Conservation (phyloP, 2,797 vertebrate genomes). For the Erpetoichthys calabaricus region DNA sequence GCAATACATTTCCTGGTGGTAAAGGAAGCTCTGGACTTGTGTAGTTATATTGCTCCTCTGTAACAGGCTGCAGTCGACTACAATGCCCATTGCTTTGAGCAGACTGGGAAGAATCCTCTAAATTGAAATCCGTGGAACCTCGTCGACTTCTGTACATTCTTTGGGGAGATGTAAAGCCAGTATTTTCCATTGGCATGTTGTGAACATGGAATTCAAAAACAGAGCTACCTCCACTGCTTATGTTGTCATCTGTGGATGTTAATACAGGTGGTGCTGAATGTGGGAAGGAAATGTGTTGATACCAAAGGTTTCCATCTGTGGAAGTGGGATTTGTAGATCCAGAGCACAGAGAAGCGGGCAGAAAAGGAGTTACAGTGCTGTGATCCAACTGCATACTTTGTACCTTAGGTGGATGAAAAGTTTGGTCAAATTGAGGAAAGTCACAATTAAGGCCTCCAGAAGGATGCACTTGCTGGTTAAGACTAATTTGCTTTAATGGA, state of each 20-base stretch:
- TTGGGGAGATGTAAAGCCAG: slow-evolving; percentile 39
- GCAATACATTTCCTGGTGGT: slow-evolving; percentile 61
- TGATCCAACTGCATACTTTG: slow-evolving; percentile 68
- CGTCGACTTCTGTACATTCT: slow-evolving; percentile 61
- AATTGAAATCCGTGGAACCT: slow-evolving; percentile 70
- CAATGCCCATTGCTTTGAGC: slow-evolving; percentile 44
- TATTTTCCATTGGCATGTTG: slow-evolving; percentile 46
- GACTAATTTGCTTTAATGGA: slow-evolving; percentile 59
- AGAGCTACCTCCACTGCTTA: slow-evolving; percentile 47
- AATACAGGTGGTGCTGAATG: slow-evolving; percentile 78
- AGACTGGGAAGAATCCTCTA: slow-evolving; percentile 57
- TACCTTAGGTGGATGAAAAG: slow-evolving; percentile 66
- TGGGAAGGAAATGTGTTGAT: slow-evolving; percentile 60
- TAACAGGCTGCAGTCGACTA: slow-evolving; percentile 80
- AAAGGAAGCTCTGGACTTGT: slow-evolving; percentile 59
- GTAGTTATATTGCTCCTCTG: slow-evolving; percentile 72
- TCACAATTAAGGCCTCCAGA: slow-evolving; percentile 64
- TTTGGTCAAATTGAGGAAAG: slow-evolving; percentile 52
- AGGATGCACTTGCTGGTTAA: slow-evolving; percentile 58
- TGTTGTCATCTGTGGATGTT: slow-evolving; percentile 30
- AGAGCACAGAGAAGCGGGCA: slow-evolving; percentile 46
- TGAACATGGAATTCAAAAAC: slow-evolving; percentile 83
- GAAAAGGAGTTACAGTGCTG: slow-evolving; percentile 54
- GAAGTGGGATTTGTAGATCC: slow-evolving; percentile 24
- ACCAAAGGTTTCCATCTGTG: slow-evolving; percentile 36